Evolutionary conservation across 2,113 vertebrate genomes (phyloP), one percentile per base, ranked within the genome.

Genomic region (Opisthocomus hoazin): DNA sequence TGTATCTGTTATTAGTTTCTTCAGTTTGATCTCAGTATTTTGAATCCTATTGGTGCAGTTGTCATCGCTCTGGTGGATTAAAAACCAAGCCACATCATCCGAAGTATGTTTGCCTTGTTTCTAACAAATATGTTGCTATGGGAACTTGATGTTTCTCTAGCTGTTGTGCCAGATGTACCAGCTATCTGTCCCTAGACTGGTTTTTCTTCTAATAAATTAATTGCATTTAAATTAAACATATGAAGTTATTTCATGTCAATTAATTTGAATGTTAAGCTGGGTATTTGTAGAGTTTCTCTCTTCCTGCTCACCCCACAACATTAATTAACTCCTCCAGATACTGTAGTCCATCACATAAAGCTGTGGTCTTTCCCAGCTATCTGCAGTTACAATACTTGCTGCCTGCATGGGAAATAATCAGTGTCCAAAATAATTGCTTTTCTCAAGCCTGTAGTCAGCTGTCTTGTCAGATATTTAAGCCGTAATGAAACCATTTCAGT

Each of bases 381-480:
- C 96, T 75, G 93, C 92, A 91, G 45, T 91, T 83, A 22, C 68
- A 76, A 0, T 34, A 5, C 91, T 93, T 30, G 0, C 92, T 89
- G 97, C 89, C 96, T 88, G 46, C 88, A 90, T 23, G 86, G 95
- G 94, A 95, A 97, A 94, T 94, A 97, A 97, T 98, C 97, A 95
- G 94, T 80, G 97, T 97, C 97, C 97, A 94, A 90, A 97, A 96
- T 97, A 98, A 98, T 98, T 97, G 97, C 96, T 97, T 97, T 97
- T 96, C 95, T 94, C 86, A 85, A 96, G 96, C 78, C 96, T 88
- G 48, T 50, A 96, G 91, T 96, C 94, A 91, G 80, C 96, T 90
- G 94, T 82, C 97, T 94, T 96, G 97, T 97, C 97, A 96, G 95
- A 96, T 79, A 87, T 96, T 98, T 97, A 96, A 96, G 93, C 95